A percentile compares a stretch with the other conserved stretches of the same genome.
Evolutionary conservation across 2,888 invertebrate genomes (phyloP).

Genomic region (Nephrotoma appendiculata): DNA sequence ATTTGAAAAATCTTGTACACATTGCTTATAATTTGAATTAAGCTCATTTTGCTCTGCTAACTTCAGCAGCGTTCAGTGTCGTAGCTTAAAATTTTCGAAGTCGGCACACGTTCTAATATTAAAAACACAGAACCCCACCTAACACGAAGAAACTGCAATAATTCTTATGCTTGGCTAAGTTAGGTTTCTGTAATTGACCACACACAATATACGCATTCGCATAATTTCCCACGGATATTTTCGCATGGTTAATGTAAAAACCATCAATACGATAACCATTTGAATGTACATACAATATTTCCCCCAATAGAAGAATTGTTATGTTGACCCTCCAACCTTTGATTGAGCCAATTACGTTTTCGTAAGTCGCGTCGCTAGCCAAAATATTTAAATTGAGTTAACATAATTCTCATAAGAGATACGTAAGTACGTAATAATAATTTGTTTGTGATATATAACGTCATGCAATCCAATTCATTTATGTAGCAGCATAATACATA

Average conservation of each 20-base stretch:
- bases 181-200: background rate
- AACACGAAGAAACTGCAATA: background rate
- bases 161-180: background rate
- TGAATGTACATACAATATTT: background rate
- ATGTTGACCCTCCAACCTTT: background rate
- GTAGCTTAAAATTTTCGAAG: too few species aligned
- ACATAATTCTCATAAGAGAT: background rate
- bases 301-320: background rate
- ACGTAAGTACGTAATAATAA: background rate
- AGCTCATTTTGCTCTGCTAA: too few species aligned
- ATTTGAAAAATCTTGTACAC: too few species aligned
- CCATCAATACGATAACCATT: background rate
- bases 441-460: background rate
- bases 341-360: background rate
- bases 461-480: background rate
- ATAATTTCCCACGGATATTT: background rate
- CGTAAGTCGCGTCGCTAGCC: background rate
- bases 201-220: background rate
- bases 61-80: too few species aligned
- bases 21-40: too few species aligned
- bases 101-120: too few species aligned
- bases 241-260: background rate
- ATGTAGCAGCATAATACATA: background rate
- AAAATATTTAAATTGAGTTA: background rate
- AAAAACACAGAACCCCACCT: too few species aligned